phyloP scores from a whole-genome alignment of 2,888 invertebrate genomes.

The Fabriciana adippe region DNA sequence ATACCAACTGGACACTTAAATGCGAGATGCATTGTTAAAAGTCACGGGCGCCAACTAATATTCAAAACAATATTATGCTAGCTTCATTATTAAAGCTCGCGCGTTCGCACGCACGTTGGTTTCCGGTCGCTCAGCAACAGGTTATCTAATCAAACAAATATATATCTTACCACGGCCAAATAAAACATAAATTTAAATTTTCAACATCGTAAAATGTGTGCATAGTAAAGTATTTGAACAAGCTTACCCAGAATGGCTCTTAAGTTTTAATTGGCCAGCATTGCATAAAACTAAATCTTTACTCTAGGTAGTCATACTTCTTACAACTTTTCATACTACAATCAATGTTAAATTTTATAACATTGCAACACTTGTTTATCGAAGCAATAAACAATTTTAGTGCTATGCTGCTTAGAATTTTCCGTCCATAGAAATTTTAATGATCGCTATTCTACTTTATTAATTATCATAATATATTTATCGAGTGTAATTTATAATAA shows the following conservation, averaged over 20 bases:
- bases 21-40: slow-evolving; percentile 35
- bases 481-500: no score
- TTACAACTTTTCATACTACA: not conserved
- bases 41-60: slow-evolving; percentile 37
- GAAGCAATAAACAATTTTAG: no score
- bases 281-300: slow-evolving; percentile 30
- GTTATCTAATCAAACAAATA: slow-evolving; percentile 37
- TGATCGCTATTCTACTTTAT: no score
- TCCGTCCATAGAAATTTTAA: no score
- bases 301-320: slow-evolving; percentile 10
- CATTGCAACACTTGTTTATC: not conserved
- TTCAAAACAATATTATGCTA: slow-evolving; percentile 41
- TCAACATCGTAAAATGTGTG: slow-evolving; percentile 29
- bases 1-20: slow-evolving; percentile 17
- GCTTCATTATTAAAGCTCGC: slow-evolving; percentile 54
- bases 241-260: slow-evolving; percentile 44
- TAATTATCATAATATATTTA: no score
- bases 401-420: no score
- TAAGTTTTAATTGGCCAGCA: slow-evolving; percentile 71
- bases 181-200: slow-evolving; percentile 46
- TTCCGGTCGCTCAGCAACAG: slow-evolving; percentile 51
- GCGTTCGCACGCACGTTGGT: slow-evolving; percentile 56
- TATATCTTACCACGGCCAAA: slow-evolving; percentile 43
- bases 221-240: slow-evolving; percentile 44
- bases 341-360: slow-evolving; percentile 5